Evolutionary conservation across 1,140 invertebrate species (phyloP).

Genomic region (Apis dorsata): DNA sequence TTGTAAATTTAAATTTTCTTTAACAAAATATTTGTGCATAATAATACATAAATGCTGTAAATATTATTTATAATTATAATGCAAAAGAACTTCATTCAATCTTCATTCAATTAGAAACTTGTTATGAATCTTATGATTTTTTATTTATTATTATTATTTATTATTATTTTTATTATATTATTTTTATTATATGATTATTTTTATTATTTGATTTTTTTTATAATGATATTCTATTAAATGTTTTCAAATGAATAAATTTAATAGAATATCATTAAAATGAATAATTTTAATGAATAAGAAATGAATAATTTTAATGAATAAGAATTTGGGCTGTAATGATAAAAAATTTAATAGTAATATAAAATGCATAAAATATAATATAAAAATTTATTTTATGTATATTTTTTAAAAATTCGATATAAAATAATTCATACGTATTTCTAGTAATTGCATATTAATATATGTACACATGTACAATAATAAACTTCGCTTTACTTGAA

Average conservation of each 20-base stretch:
- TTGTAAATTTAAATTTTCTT: too few species aligned
- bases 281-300: background rate
- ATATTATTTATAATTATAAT: background rate
- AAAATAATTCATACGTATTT: background rate
- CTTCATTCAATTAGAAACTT: too few species aligned
- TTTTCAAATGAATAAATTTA: too few species aligned
- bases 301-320: background rate
- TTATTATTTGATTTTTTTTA: background rate
- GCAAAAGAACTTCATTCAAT: too few species aligned
- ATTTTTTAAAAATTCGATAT: background rate
- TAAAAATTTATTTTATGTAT: slow-evolving; percentile 31
- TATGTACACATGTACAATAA: background rate
- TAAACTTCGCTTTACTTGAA: background rate
- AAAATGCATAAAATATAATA: background rate
- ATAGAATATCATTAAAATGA: too few species aligned
- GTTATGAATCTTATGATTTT: too few species aligned
- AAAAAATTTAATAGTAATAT: background rate
- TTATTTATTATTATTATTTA: too few species aligned
- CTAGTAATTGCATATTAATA: background rate
- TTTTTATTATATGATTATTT: too few species aligned
- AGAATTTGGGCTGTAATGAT: background rate
- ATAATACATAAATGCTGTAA: too few species aligned
- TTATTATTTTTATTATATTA: too few species aligned
- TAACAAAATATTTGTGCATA: too few species aligned
- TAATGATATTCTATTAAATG: background rate